Evolutionary conservation across 2,888 invertebrate species (phyloP), one percentile per base, ranked within the genome.

Genomic region (Scaptomyza flava): DNA sequence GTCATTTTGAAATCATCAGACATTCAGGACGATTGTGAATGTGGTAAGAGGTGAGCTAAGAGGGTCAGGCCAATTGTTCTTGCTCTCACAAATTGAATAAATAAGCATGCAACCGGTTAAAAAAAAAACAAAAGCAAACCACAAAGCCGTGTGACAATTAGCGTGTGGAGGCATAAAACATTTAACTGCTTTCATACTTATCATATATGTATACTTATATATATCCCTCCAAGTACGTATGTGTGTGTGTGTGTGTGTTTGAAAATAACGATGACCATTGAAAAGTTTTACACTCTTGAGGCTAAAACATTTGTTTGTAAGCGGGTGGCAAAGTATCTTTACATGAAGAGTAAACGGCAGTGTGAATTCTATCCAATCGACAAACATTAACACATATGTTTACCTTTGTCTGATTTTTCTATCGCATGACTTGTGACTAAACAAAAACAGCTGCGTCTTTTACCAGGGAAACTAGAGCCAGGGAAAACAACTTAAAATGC

Each of bases 101-200:
- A 58, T 65, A 46, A 48, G 54, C 38, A 17, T 17, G 17, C 17
- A 17, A 17, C 17, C 17, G 17, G 17, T 17, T 17, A 17, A 17
- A 17, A 17, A 59, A 43, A 20, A 48, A 9, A 31, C 17, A 33
- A 5, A 46, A 27, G 27, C 23, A 33, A 33, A 11, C 9, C 17
- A 8, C 38, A 53, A 43, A 48, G 6, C 31, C 66, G 53, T 63
- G 52, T 65, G 63, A 63, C 66, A 65, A 65, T 45, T 52, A 52
- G 17, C 56, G 31, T 43, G 34, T 42, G 41, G 27, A 53, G 48
- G 47, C 63, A 81, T 87, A 63, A 87, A 81, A 71, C 48, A 81
- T 81, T 87, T 48, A 81, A 48, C 36, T 46, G 7, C 11, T 41
- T 9, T 41, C 30, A 48, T 33, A 17, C 51, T 34, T 34, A 34